These are phyloP conservation scores for Mesorhabditis belari DNA, from an alignment of 2,888 invertebrate species.

Conservation along the genomic window DNA sequence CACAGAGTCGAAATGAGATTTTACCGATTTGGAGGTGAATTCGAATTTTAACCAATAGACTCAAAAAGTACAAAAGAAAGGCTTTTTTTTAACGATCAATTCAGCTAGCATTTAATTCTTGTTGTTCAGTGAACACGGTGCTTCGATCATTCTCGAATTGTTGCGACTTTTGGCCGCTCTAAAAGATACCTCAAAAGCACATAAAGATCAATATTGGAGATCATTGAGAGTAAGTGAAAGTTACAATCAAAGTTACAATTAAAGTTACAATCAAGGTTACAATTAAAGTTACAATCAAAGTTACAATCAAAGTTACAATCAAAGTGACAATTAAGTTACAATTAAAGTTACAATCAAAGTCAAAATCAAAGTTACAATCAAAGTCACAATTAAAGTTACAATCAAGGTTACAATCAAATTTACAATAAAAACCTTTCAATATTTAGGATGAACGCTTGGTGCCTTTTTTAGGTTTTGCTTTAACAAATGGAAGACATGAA, in stretches of 20 bases:
- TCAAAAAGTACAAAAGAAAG: no score
- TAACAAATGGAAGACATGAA: constrained; percentile 51
- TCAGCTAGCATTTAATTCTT: not conserved
- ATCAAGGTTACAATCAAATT: not conserved
- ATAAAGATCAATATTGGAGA: constrained; percentile 51
- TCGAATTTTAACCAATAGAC: no score
- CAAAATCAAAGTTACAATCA: no score
- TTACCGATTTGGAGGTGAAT: constrained; percentile 37
- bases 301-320: no score
- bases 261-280: no score
- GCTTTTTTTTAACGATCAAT: not conserved
- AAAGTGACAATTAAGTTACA: no score
- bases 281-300: no score
- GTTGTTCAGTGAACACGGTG: constrained; percentile 28
- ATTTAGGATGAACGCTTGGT: constrained; percentile 53
- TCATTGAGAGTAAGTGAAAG: constrained; percentile 53
- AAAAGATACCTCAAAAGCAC: constrained; percentile 46
- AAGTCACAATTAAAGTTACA: no score
- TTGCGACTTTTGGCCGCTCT: constrained; percentile 36
- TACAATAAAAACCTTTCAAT: no score
- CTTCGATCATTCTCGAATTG: constrained; percentile 40
- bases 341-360: no score
- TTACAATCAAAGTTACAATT: no score
- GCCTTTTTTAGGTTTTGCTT: constrained; percentile 54
- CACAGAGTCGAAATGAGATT: constrained; percentile 15